These are phyloP conservation scores for Petrocephalus schoutedeni DNA, from an alignment of 2,797 vertebrate species.

Conservation along the genomic window DNA sequence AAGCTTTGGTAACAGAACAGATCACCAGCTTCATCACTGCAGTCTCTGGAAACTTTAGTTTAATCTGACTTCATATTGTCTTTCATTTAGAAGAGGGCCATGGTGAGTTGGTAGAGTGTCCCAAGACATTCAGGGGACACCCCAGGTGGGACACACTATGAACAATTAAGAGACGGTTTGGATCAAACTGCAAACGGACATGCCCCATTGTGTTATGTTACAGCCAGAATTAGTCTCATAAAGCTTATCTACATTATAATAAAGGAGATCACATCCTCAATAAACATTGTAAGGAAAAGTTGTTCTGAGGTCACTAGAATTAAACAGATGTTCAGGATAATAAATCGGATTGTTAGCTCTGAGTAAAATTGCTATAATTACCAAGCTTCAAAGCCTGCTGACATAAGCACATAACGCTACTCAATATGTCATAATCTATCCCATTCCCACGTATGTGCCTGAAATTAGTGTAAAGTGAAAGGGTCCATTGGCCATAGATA, in stretches of 20 bases:
- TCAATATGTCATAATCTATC: not conserved
- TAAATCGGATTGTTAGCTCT: not conserved
- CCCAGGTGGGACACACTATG: not conserved
- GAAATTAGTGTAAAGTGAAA: not conserved
- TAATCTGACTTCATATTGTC: not conserved
- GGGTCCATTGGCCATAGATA: not conserved
- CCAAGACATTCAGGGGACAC: not conserved
- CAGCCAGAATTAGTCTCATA: not conserved
- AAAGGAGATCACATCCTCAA: not conserved
- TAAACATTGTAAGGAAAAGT: not conserved
- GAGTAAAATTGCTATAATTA: not conserved
- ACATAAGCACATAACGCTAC: not conserved
- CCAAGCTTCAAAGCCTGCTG: not conserved
- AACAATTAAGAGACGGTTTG: not conserved
- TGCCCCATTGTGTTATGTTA: not conserved
- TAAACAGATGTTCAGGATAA: not conserved
- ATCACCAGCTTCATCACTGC: not conserved
- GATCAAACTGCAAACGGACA: not conserved
- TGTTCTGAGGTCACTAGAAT: not conserved
- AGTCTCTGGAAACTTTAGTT: not conserved
- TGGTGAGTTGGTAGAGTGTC: not conserved
- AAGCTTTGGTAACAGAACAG: not conserved
- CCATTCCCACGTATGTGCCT: not conserved
- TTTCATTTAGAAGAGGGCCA: not conserved
- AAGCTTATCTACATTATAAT: not conserved